Base-by-base conservation (phyloP, 1,140 invertebrate species). In the Drosophila yakuba region DNA sequence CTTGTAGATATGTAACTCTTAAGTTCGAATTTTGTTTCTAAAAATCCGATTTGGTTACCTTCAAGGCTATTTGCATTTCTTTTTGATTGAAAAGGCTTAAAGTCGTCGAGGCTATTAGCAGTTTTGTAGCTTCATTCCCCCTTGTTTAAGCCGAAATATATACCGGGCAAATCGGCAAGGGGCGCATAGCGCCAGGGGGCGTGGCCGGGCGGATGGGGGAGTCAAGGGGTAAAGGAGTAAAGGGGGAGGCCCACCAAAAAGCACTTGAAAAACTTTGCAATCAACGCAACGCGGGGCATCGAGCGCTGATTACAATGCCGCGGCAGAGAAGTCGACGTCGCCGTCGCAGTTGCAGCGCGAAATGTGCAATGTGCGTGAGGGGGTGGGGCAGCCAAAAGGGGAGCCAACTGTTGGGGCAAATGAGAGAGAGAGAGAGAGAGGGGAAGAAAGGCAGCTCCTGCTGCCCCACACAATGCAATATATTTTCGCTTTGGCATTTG, bases 231-330 rank as follows among this genome's bases (percentile, higher is more conserved):
- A 25, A 25, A 25, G 25, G 25, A 4, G 25, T 25, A 25, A 25
- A 25, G 25, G 12, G 28, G 14, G 17, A 7, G 28, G 25, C 28
- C 54, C 63, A 74, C 58, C 64, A 57, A 64, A 64, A 80, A 75
- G 52, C 78, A 88, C 83, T 86, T 86, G 75, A 83, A 88, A 86
- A 86, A 88, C 75, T 86, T 86, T 86, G 83, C 83, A 86, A 86
- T 86, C 83, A 86, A 86, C 83, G 79, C 83, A 74, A 66, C 72
- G 78, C 75, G 50, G 50, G 36, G 66, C 58, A 55, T 61, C 59
- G 59, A 71, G 60, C 47, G 47, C 73, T 86, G 83, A 86, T 88
- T 86, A 88, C 83, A 86, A 86, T 83, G 83, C 66, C 63, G 45
- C 2, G 45, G 57, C 75, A 88, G 79, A 69, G 25, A 35, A 48